These are phyloP conservation scores for Urocynchramus pylzowi DNA, from an alignment of 2,113 vertebrate genomes.

Conservation along the genomic window DNA sequence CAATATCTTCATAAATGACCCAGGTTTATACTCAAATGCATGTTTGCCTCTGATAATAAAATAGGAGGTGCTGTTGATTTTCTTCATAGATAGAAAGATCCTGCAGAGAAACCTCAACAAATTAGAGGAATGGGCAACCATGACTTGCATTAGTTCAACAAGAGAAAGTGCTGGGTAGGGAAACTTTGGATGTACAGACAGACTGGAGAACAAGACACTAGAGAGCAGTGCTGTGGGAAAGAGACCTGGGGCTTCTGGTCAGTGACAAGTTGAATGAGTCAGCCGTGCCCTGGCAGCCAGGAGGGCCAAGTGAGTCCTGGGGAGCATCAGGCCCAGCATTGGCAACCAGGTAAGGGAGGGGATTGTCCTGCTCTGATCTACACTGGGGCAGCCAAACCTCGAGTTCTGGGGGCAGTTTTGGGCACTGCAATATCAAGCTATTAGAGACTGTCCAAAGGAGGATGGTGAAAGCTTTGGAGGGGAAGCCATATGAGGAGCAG, in stretches of 20 bases:
- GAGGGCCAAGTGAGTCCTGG: fast-evolving
- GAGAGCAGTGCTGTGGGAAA: background rate
- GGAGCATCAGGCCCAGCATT: fast-evolving
- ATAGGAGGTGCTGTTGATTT: background rate
- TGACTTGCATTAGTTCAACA: background rate
- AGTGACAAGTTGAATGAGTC: fast-evolving
- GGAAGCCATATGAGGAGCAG: fast-evolving
- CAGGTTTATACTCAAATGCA: background rate
- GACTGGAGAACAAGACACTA: fast-evolving
- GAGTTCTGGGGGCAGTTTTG: background rate
- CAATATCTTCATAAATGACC: background rate
- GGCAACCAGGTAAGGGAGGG: fast-evolving
- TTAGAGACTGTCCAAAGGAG: background rate
- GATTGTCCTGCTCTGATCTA: background rate
- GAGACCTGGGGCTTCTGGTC: fast-evolving
- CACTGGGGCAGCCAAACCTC: fast-evolving
- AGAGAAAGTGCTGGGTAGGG: background rate
- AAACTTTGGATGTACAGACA: background rate
- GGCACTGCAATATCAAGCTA: background rate
- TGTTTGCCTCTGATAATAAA: background rate
- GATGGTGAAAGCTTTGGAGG: background rate
- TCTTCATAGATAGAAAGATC: background rate
- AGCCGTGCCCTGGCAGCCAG: background rate
- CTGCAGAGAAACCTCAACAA: background rate
- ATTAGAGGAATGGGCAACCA: background rate